A percentile compares a stretch with the other conserved stretches of the same genome.
phyloP scores from a whole-genome alignment of 2,888 invertebrate genomes.

The Cataglyphis rosenhaueri region DNA sequence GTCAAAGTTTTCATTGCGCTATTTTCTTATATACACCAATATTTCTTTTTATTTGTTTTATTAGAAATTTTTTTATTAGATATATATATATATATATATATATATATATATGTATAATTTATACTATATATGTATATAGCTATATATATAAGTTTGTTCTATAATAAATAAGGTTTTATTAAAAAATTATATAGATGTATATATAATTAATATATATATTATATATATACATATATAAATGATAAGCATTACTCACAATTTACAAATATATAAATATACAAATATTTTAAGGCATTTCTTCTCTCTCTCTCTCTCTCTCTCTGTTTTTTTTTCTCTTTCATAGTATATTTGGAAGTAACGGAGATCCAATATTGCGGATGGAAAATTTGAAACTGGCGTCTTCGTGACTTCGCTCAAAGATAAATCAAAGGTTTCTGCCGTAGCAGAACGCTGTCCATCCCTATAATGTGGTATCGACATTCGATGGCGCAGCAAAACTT shows the following conservation, averaged over 20 bases:
- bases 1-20: conserved; percentile 8
- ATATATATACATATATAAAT: not conserved
- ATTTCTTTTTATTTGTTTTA: not conserved
- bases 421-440: conserved; percentile 47
- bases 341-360: conserved; percentile 1
- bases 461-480: conserved; percentile 44
- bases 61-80: not conserved
- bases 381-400: conserved; percentile 39
- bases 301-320: not conserved
- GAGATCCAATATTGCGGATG: conserved; percentile 43
- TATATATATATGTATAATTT: not conserved
- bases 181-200: not conserved
- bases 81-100: not conserved
- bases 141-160: not conserved
- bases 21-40: not conserved
- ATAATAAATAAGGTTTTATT: not conserved
- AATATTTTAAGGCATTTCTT: not conserved
- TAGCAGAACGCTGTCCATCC: conserved; percentile 34
- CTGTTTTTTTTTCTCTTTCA: not conserved
- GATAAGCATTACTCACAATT: not conserved
- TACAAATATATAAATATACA: not conserved
- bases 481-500: conserved; percentile 50
- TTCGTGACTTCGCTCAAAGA: conserved; percentile 41
- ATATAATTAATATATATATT: not conserved
- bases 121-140: not conserved